These are phyloP conservation scores for Sardina pilchardus DNA, from an alignment of 2,113 vertebrate genomes.

Conservation along the genomic window DNA sequence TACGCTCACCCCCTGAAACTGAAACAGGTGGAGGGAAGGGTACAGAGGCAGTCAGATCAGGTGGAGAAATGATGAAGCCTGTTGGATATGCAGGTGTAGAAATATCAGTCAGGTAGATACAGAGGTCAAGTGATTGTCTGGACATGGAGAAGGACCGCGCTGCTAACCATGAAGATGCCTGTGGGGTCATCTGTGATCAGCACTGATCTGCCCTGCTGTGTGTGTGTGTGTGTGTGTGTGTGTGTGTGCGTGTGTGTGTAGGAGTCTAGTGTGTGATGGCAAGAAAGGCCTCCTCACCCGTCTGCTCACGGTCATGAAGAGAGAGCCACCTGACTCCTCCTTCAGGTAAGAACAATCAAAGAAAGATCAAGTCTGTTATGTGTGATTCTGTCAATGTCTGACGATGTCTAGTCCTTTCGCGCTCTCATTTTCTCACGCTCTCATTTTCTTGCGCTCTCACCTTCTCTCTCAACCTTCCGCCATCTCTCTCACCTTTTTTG, in stretches of 20 bases:
- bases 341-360: slow-evolving; percentile 79
- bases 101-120: not conserved
- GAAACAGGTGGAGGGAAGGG: too few species aligned
- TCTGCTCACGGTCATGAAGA: slow-evolving; percentile 96
- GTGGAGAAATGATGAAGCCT: not conserved
- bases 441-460: not conserved
- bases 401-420: not conserved
- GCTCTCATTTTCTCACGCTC: not conserved
- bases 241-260: slow-evolving; percentile 45
- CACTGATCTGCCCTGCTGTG: not conserved
- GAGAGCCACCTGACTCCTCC: slow-evolving; percentile 93
- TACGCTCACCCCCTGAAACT: not conserved
- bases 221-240: not conserved
- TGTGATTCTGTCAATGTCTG: not conserved
- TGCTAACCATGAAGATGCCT: not conserved
- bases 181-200: not conserved
- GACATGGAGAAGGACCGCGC: not conserved
- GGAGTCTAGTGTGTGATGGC: slow-evolving; percentile 94
- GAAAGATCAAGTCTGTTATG: not conserved
- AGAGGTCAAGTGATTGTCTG: not conserved
- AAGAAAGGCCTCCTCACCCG: slow-evolving; percentile 94
- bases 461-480: not conserved
- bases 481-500: not conserved
- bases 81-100: not conserved
- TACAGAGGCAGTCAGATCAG: too few species aligned